These are phyloP conservation scores for Drosophila pectinifera DNA, from an alignment of 1,140 invertebrate genomes.

Conservation along the genomic window DNA sequence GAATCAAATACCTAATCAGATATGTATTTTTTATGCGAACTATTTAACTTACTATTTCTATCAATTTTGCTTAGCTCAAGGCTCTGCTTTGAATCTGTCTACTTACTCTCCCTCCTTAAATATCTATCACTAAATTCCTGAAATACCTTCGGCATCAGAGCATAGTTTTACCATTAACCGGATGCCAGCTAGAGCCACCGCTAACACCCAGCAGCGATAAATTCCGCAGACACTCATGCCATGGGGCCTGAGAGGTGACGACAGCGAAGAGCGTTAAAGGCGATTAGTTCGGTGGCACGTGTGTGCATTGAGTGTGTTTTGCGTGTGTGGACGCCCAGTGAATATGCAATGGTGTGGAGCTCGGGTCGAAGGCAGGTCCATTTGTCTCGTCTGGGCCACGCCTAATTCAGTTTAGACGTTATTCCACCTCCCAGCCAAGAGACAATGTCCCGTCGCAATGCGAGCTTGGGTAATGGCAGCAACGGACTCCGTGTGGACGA, in stretches of 20 bases:
- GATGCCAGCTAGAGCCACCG: conserved; percentile 56
- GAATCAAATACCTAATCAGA: too few relatives aligned
- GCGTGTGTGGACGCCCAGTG: conserved; percentile 29
- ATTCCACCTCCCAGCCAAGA: conserved; percentile 36
- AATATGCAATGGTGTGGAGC: conserved; percentile 16
- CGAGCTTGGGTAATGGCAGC: conserved; percentile 24
- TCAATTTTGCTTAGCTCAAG: neutral
- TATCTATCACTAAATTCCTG: neutral
- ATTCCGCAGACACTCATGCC: conserved; percentile 44
- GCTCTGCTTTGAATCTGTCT: too few relatives aligned
- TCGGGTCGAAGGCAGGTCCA: conserved; percentile 24
- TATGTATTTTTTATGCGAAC: neutral
- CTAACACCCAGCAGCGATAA: conserved; percentile 53
- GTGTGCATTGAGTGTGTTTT: conserved; percentile 54
- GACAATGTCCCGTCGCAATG: neutral
- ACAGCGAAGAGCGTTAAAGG: conserved; percentile 46
- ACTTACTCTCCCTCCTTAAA: neutral
- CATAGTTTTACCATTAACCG: conserved; percentile 42
- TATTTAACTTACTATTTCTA: neutral
- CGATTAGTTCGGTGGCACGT: conserved; percentile 57
- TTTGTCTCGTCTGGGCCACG: conserved; percentile 42
- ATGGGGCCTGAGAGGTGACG: conserved; percentile 62
- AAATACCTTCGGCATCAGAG: neutral
- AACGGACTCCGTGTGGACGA: conserved; percentile 16
- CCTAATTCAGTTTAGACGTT: conserved; percentile 48